These are phyloP conservation scores for Theonella swinhoei DNA, from an alignment of 37 sponge, comb jelly and placozoan species.

Conservation along the genomic window DNA sequence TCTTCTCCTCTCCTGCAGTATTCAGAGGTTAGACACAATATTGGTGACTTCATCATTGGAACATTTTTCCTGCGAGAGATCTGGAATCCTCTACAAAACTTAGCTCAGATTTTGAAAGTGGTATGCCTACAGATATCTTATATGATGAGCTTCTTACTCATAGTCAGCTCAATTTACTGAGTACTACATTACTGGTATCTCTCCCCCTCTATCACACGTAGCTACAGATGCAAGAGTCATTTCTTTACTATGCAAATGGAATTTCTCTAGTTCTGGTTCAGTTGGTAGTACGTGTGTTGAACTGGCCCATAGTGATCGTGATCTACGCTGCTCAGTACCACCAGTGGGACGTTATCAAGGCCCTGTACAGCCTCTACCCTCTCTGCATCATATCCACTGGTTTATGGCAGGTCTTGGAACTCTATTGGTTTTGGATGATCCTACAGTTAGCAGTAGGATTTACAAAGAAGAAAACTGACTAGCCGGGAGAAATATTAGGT, in stretches of 20 bases:
- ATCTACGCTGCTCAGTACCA: conserved; percentile 49
- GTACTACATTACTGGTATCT: neutral
- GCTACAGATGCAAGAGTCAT: conserved; percentile 13
- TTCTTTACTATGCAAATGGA: conserved; percentile 28
- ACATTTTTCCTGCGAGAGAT: conserved; percentile 14
- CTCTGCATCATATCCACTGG: conserved; percentile 9
- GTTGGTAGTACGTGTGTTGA: conserved; percentile 25
- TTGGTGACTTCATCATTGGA: conserved; percentile 43
- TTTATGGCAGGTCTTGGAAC: neutral
- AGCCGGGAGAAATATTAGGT: neutral
- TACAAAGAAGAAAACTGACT: neutral
- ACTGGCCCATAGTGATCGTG: conserved; percentile 11
- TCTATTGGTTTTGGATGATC: conserved; percentile 32
- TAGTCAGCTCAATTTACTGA: neutral
- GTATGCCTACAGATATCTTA: conserved; percentile 4
- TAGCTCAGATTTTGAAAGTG: conserved; percentile 26
- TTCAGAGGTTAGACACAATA: conserved; percentile 3
- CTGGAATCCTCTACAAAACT: conserved; percentile 26
- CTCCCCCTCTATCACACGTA: neutral
- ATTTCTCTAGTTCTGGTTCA: conserved; percentile 2
- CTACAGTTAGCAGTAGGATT: neutral
- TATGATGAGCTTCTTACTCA: neutral
- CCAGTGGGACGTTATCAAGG: conserved; percentile 7
- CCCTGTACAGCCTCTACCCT: neutral
- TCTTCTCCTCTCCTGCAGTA: too few relatives aligned